Conservation (phyloP, 2,797 vertebrate species). For the Enteromius fasciolatus region DNA sequence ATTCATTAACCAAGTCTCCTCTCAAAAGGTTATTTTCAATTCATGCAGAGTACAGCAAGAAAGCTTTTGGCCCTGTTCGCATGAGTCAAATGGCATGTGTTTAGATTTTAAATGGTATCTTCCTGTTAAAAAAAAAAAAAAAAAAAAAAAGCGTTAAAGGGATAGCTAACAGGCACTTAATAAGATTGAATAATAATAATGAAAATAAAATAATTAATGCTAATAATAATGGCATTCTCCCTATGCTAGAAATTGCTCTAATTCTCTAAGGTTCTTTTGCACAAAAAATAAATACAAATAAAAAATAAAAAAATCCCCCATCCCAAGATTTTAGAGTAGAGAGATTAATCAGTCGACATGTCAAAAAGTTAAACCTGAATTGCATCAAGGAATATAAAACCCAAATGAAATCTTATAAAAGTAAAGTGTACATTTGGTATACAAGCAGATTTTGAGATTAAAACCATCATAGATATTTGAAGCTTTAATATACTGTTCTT, state of each 20-base stretch:
- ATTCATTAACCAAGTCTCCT: conserved; percentile 41
- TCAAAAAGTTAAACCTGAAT: conserved; percentile 58
- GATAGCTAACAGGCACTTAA: conserved; percentile 86
- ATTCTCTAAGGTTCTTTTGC: background rate
- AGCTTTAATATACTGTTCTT: conserved; percentile 69
- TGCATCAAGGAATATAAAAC: conserved; percentile 58
- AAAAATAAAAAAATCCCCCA: background rate
- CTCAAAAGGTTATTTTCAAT: conserved; percentile 61
- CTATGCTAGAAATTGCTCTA: conserved; percentile 12
- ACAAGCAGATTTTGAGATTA: conserved; percentile 68
- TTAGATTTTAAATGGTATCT: conserved; percentile 4
- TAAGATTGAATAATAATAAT: conserved; percentile 74
- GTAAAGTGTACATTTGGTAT: conserved; percentile 51
- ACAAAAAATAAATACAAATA: background rate
- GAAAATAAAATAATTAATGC: conserved; percentile 60
- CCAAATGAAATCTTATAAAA: conserved; percentile 43
- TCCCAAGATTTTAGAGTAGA: conserved; percentile 9
- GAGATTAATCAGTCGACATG: conserved; percentile 27
- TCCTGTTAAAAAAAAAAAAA: conserved; percentile 1
- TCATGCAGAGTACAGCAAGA: conserved; percentile 68
- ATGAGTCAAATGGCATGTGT: conserved; percentile 11
- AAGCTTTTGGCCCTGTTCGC: conserved; percentile 50
- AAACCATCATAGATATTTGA: conserved; percentile 71
- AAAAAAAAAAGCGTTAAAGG: conserved; percentile 77
- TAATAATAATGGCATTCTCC: conserved; percentile 53